These are phyloP conservation scores for Bovichtus variegatus DNA, from an alignment of 2,797 vertebrate genomes.

Conservation along the genomic window DNA sequence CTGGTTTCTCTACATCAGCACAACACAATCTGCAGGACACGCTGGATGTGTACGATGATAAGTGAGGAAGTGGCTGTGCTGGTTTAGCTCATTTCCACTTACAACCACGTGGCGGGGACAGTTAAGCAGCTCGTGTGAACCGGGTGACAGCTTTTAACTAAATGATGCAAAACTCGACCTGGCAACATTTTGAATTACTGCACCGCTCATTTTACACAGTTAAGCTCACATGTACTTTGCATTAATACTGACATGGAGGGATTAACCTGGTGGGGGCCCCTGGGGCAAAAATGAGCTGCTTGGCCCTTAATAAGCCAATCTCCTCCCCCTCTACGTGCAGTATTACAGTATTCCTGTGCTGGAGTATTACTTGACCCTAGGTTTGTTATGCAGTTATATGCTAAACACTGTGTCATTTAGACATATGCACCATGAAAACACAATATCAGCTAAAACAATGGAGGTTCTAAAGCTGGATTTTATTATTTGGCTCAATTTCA, in stretches of 20 bases:
- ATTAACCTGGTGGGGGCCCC: conserved; percentile 24
- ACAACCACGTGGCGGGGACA: background rate
- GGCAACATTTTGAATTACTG: conserved; percentile 33
- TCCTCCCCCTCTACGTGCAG: background rate
- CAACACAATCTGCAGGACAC: conserved; percentile 17
- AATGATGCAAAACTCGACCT: background rate
- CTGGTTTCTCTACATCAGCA: conserved; percentile 36
- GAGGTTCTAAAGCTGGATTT: background rate
- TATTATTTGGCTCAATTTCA: background rate
- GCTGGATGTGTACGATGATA: conserved; percentile 5
- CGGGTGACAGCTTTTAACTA: conserved; percentile 7
- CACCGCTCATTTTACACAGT: conserved; percentile 34
- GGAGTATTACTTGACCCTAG: background rate
- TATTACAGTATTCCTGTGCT: background rate
- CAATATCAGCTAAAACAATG: background rate
- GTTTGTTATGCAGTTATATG: background rate
- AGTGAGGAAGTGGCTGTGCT: conserved; percentile 20
- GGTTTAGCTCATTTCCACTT: conserved; percentile 35
- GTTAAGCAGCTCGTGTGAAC: background rate
- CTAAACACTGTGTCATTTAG: background rate
- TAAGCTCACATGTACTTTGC: conserved; percentile 23
- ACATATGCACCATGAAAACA: background rate
- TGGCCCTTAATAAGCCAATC: conserved; percentile 6
- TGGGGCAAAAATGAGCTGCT: conserved; percentile 9
- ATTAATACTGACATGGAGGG: conserved; percentile 27